Evolutionary conservation across 92 coral and sea anemone genomes (phyloP).

Genomic region (Umimayanthus kanabou): DNA sequence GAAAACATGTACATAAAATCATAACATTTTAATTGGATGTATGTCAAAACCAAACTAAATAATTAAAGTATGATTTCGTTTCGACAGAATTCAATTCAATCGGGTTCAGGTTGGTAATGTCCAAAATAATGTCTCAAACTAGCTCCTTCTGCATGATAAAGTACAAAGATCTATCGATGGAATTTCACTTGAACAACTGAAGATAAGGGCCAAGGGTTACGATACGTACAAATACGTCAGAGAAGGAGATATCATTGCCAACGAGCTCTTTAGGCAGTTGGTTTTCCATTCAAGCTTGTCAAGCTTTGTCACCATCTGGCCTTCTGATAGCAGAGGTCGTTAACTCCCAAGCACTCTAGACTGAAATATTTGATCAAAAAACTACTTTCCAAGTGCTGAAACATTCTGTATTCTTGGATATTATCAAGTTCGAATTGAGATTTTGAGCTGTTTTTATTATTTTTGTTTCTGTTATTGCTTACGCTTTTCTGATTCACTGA

Average conservation of each 20-base stretch:
- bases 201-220: neutral
- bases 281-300: neutral
- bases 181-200: too few relatives aligned
- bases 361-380: neutral
- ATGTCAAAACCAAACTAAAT: neutral
- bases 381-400: neutral
- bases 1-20: neutral
- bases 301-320: neutral
- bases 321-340: neutral
- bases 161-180: too few relatives aligned
- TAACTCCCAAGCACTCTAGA: too few relatives aligned
- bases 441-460: neutral
- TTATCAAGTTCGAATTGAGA: neutral
- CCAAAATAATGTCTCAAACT: neutral
- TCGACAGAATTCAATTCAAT: neutral
- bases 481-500: neutral
- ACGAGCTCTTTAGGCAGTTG: neutral
- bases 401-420: neutral
- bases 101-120: neutral
- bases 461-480: neutral
- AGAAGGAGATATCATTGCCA: neutral
- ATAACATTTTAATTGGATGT: neutral
- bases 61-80: too few relatives aligned
- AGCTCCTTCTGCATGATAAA: too few relatives aligned
- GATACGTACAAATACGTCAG: neutral